These are phyloP conservation scores for Glareola pratincola DNA, from an alignment of 2,113 vertebrate species.

Conservation along the genomic window DNA sequence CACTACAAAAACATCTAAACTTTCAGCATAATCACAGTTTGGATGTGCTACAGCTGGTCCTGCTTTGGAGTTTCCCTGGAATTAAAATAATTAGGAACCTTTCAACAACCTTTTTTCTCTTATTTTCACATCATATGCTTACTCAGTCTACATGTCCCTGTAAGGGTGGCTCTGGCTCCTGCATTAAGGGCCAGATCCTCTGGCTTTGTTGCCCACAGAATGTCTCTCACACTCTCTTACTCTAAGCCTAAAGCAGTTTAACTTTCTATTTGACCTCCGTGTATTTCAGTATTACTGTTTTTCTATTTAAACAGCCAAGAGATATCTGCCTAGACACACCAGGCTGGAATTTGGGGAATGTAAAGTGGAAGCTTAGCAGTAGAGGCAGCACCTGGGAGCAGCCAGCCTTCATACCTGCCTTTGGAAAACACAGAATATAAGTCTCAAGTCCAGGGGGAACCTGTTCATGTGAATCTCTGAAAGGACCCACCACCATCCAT, in stretches of 20 bases:
- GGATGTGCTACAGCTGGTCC: background rate
- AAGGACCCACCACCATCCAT: background rate
- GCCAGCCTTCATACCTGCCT: background rate
- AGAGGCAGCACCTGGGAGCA: background rate
- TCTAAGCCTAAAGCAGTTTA: background rate
- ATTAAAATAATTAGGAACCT: background rate
- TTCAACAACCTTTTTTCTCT: background rate
- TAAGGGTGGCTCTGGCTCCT: background rate
- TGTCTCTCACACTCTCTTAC: background rate
- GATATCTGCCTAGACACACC: slow-evolving; percentile 8
- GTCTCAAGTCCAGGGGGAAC: background rate
- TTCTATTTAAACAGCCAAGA: slow-evolving; percentile 9
- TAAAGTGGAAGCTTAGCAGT: background rate
- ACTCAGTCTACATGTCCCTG: background rate
- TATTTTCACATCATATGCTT: background rate
- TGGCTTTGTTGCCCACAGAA: background rate
- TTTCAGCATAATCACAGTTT: background rate
- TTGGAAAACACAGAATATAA: background rate
- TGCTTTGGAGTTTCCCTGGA: background rate
- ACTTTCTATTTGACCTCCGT: background rate
- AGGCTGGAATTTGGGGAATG: slow-evolving; percentile 41
- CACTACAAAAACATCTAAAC: background rate
- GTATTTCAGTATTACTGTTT: background rate
- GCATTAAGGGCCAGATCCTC: background rate
- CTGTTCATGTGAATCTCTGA: background rate